phyloP scores from a whole-genome alignment of 2,888 invertebrate genomes.

The Nomada lathburiana region DNA sequence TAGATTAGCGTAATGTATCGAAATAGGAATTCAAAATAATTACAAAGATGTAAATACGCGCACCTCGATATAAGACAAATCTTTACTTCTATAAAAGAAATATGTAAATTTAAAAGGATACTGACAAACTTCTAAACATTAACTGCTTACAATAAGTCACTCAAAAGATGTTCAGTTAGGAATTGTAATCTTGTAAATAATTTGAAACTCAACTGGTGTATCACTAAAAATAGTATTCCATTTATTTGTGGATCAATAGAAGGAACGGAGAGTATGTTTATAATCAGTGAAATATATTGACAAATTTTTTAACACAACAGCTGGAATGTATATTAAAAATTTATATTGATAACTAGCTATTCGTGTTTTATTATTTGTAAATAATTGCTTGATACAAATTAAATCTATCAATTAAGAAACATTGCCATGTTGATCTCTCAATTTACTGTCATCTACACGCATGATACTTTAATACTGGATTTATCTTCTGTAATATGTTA shows the following conservation, averaged over 20 bases:
- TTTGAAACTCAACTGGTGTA: background rate
- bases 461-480: slow-evolving; percentile 2
- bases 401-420: slow-evolving; percentile 29
- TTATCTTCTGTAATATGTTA: no score
- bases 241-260: background rate
- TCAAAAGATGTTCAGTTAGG: slow-evolving; percentile 9
- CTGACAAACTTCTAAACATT: background rate
- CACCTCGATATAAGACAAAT: background rate
- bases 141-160: slow-evolving; percentile 19
- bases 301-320: background rate
- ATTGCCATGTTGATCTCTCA: slow-evolving; percentile 15
- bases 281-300: background rate
- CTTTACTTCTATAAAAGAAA: slow-evolving; percentile 9
- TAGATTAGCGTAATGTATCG: slow-evolving; percentile 12
- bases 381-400: slow-evolving; percentile 12
- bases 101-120: slow-evolving; percentile 7
- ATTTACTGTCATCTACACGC: background rate
- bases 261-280: background rate
- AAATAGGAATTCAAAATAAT: slow-evolving; percentile 12
- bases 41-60: slow-evolving; percentile 15
- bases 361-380: slow-evolving; percentile 25
- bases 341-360: slow-evolving; percentile 1
- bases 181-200: slow-evolving; percentile 6
- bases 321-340: slow-evolving; percentile 12
- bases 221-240: background rate